These are phyloP conservation scores for Limenitis camilla DNA, from an alignment of 2,888 invertebrate genomes.

Conservation along the genomic window DNA sequence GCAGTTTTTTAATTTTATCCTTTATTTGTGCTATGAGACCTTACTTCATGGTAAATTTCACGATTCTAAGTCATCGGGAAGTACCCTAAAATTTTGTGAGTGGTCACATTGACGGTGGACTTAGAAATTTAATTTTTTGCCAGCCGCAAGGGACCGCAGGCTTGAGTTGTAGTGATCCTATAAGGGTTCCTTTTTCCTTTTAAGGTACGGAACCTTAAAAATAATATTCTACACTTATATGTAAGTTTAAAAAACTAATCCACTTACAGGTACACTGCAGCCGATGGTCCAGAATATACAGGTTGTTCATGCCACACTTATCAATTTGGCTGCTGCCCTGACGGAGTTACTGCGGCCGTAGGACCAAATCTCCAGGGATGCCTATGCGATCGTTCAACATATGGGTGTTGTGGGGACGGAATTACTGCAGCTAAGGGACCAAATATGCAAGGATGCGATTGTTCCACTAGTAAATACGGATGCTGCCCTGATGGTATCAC, in stretches of 20 bases:
- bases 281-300: slow-evolving; percentile 83
- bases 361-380: slow-evolving; percentile 80
- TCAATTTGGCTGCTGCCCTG: slow-evolving; percentile 93
- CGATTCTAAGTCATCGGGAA: too few species aligned
- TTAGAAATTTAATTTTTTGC: too few species aligned
- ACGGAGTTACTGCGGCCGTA: slow-evolving; percentile 83
- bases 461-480: slow-evolving; percentile 84
- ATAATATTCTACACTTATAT: too few species aligned
- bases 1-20: too few species aligned
- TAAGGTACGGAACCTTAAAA: too few species aligned
- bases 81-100: too few species aligned
- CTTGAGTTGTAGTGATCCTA: too few species aligned
- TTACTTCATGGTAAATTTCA: too few species aligned
- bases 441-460: slow-evolving; percentile 85
- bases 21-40: too few species aligned
- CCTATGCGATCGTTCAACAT: slow-evolving; percentile 82
- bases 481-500: slow-evolving; percentile 90
- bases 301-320: slow-evolving; percentile 90
- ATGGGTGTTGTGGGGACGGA: slow-evolving; percentile 89
- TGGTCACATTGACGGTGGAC: too few species aligned
- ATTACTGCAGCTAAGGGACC: slow-evolving; percentile 86
- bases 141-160: too few species aligned
- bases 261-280: slow-evolving; percentile 74
- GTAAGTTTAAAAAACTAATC: not conserved
- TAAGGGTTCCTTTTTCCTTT: too few species aligned